Evolutionary conservation across 2,888 invertebrate species (phyloP), one percentile per base, ranked within the genome.

Genomic region (Hydrotaea diabolus): DNA sequence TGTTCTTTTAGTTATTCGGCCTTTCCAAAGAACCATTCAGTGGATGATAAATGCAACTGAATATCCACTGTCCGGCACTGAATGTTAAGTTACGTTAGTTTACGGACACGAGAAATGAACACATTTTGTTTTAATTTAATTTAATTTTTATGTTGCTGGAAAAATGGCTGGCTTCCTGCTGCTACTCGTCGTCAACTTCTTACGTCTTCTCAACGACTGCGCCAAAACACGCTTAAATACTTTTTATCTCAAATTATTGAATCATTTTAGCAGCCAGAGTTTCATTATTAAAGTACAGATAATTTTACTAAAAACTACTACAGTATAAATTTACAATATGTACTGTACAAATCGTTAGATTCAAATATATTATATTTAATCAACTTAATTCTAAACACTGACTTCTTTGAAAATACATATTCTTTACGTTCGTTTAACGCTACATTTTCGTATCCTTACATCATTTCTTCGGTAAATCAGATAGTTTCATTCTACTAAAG

Each of bases 31-130:
- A n/a, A n/a, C n/a, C n/a, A n/a, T n/a, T n/a, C n/a, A n/a, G n/a
- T n/a, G n/a, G n/a, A n/a, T n/a, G n/a, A n/a, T n/a, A n/a, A n/a
- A n/a, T n/a, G n/a, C n/a, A n/a, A n/a, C n/a, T n/a, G n/a, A n/a
- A n/a, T n/a, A n/a, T n/a, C 49, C 71, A 49, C 53, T 26, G 31
- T 71, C 71, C 71, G 53, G 71, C 53, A 71, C 71, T 53, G n/a
- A 71, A 53, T 17, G 17, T 53, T 19, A 7, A 53, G 17, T 53
- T 19, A 53, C 53, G 53, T 53, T 53, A 17, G 53, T 53, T 53
- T 53, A 53, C 53, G 53, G 53, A 53, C 53, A 2, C 1, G 1
- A 7, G 3, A 53, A 53, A 46, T 17, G 53, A 53, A 53, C 53
- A 53, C 53, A 53, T 19, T 53, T 53, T 53, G 53, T 53, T 53